These are phyloP conservation scores for Ondatra zibethicus DNA, from an alignment of 2,113 vertebrate genomes.

Conservation along the genomic window DNA sequence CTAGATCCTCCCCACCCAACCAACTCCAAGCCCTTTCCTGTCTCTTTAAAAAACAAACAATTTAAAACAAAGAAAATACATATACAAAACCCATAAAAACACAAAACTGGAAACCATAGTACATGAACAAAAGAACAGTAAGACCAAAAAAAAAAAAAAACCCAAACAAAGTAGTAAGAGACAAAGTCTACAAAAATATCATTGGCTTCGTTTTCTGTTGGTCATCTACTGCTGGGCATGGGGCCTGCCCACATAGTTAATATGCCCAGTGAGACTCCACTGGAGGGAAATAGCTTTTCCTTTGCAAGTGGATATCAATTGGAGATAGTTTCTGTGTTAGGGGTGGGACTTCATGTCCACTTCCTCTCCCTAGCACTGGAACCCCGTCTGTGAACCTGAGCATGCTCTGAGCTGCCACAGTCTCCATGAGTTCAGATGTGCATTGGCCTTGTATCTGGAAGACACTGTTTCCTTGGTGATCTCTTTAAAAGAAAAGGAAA, in stretches of 20 bases:
- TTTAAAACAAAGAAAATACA: background rate
- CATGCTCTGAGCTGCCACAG: background rate
- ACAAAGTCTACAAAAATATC: too few relatives aligned
- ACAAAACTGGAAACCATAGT: background rate
- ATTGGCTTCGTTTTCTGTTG: too few relatives aligned
- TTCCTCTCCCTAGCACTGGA: background rate
- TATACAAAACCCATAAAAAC: background rate
- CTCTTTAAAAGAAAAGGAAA: background rate
- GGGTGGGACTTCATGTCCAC: background rate
- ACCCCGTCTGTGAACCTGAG: background rate
- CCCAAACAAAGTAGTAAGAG: too few relatives aligned
- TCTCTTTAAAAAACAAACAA: background rate
- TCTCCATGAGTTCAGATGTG: background rate
- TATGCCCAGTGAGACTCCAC: background rate
- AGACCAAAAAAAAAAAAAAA: too few relatives aligned
- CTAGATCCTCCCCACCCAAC: background rate
- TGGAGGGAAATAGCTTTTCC: background rate
- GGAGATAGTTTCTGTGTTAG: background rate
- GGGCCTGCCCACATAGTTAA: background rate
- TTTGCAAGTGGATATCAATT: background rate
- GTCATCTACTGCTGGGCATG: too few relatives aligned
- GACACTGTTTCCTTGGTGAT: background rate
- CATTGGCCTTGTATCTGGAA: background rate
- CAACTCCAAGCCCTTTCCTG: background rate
- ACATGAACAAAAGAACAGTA: background rate